Evolutionary conservation across 2,888 invertebrate genomes (phyloP).

Genomic region (Leptinotarsa haldemani): DNA sequence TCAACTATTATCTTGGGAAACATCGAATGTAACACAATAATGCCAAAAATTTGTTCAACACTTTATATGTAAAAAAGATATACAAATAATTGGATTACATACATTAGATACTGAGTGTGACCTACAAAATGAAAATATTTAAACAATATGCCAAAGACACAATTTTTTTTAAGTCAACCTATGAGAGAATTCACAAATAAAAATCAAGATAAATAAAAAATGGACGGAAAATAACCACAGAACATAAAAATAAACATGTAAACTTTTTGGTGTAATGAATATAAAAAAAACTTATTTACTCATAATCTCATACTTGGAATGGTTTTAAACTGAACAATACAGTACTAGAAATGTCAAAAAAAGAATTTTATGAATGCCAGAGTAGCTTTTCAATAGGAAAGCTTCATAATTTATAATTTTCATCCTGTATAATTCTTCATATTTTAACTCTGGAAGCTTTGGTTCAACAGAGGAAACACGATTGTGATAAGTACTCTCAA

Average conservation of each 20-base stretch:
- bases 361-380: neutral
- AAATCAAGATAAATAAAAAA: slow-evolving; percentile 41
- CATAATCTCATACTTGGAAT: slow-evolving; percentile 3
- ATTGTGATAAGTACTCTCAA: neutral
- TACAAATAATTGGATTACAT: slow-evolving; percentile 24
- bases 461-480: neutral
- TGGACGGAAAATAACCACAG: slow-evolving; percentile 43
- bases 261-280: slow-evolving; percentile 24
- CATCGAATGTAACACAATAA: too few relatives aligned
- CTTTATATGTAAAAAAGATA: slow-evolving; percentile 32
- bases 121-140: slow-evolving; percentile 3
- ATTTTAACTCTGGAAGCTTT: neutral
- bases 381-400: neutral
- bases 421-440: neutral
- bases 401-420: neutral
- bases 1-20: too few relatives aligned
- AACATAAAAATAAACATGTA: slow-evolving; percentile 14
- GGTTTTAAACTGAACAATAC: slow-evolving; percentile 13
- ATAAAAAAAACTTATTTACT: slow-evolving; percentile 11
- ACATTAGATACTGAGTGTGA: slow-evolving; percentile 7
- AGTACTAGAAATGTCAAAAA: neutral
- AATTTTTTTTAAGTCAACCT: slow-evolving; percentile 3
- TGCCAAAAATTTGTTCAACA: slow-evolving; percentile 19
- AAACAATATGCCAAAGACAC: slow-evolving; percentile 28
- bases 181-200: neutral